Evolutionary conservation across 2,113 vertebrate genomes (phyloP), one percentile per base, ranked within the genome.

Genomic region (Daubentonia madagascariensis): DNA sequence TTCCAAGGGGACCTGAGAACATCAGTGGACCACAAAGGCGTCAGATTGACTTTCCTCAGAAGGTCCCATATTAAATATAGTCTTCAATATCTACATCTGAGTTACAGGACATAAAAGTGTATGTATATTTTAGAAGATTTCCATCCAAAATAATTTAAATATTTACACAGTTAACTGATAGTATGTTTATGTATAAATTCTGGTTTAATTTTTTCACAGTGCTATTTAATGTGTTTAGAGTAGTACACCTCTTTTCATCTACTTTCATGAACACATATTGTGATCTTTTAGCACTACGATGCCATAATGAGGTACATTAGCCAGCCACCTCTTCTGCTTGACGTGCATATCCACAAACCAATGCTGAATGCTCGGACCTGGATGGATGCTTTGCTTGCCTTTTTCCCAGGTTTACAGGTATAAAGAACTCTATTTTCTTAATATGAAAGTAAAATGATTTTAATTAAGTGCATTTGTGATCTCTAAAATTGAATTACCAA

Each of bases 291-390:
- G 99, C 99, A 99, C 98, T 99, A 99, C 0, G 99, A 99, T 96
- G 99, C 99, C 96, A 99, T 99, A 96, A 99, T 99, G 99, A 99
- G 99, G 92, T 99, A 99, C 95, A 99, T 99, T 80, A 99, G 99
- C 96, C 99, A 99, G 97, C 99, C 99, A 1, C 99, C 99, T 40
- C 99, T 99, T 85, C 99, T 99, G 22, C 99, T 99, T 28, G 99
- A 99, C 68, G 99, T 99, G 75, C 99, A 99, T 85, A 99, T 99
- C 97, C 99, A 99, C 98, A 99, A 99, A 97, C 99, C 99, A 65
- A 99, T 99, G 98, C 99, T 99, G 32, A 99, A 99, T 25, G 99
- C 99, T 59, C 99, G 99, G 72, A 99, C 99, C 59, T 99, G 99
- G 99, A 99, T 99, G 99, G 99, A 99, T 98, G 99, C 99, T 16